These are phyloP conservation scores for Drosophila pruinosa DNA, from an alignment of 1,140 invertebrate genomes.

Conservation along the genomic window DNA sequence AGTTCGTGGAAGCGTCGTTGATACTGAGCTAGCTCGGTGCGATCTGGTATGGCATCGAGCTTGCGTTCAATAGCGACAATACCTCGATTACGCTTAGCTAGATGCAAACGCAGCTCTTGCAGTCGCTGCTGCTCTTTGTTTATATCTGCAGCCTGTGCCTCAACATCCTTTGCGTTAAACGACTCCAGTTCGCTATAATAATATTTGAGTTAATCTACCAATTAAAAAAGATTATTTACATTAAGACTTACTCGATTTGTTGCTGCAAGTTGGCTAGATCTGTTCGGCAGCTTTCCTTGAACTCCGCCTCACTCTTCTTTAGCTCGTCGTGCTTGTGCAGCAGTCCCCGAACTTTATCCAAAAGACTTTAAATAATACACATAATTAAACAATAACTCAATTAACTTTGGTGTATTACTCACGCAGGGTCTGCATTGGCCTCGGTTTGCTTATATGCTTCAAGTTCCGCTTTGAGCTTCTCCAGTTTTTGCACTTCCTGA, in stretches of 20 bases:
- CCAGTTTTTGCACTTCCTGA: slow-evolving; percentile 68
- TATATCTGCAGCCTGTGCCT: slow-evolving; percentile 84
- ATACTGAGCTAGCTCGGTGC: slow-evolving; percentile 97
- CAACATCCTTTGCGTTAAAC: slow-evolving; percentile 83
- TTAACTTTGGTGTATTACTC: slow-evolving; percentile 11
- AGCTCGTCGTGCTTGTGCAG: slow-evolving; percentile 89
- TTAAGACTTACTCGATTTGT: slow-evolving; percentile 84
- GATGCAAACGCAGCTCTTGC: slow-evolving; percentile 84
- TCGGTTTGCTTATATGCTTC: slow-evolving; percentile 83
- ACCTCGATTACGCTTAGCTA: slow-evolving; percentile 92
- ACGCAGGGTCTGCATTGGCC: slow-evolving; percentile 83
- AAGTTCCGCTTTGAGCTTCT: slow-evolving; percentile 69
- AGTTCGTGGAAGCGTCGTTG: slow-evolving; percentile 97
- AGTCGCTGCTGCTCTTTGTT: slow-evolving; percentile 84
- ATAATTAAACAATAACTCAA: not conserved
- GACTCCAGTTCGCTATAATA: slow-evolving; percentile 84
- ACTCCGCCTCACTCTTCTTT: slow-evolving; percentile 89
- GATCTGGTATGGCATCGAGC: slow-evolving; percentile 95
- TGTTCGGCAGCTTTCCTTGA: slow-evolving; percentile 89
- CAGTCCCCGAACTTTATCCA: slow-evolving; percentile 87
- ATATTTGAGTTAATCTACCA: not conserved
- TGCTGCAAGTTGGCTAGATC: slow-evolving; percentile 86
- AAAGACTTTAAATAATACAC: slow-evolving; percentile 83
- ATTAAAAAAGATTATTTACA: not conserved
- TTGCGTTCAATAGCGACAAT: slow-evolving; percentile 90